Evolutionary conservation across 2,113 vertebrate species (phyloP).

Genomic region (Chaetops frenatus): DNA sequence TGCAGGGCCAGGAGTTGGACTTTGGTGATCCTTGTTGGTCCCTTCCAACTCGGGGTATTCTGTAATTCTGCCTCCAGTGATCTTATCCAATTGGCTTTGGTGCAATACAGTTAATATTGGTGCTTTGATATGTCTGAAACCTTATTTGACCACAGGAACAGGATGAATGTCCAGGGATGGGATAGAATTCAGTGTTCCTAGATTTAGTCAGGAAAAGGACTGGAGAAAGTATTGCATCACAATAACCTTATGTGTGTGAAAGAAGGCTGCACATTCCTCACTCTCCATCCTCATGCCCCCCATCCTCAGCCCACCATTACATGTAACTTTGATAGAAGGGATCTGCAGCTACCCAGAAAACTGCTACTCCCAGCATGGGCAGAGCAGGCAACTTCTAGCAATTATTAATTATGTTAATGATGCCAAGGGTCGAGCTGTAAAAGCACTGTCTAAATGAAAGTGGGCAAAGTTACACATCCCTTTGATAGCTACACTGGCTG

Average conservation of each 20-base stretch:
- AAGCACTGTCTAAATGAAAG: not conserved
- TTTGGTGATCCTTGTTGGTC: not conserved
- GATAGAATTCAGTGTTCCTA: not conserved
- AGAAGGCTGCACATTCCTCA: not conserved
- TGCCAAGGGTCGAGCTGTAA: not conserved
- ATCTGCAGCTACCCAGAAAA: not conserved
- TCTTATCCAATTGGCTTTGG: not conserved
- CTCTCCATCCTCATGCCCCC: not conserved
- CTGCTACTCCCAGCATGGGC: not conserved
- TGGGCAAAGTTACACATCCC: not conserved
- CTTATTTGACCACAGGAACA: not conserved
- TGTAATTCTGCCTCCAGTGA: not conserved
- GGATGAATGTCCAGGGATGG: not conserved
- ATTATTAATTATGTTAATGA: not conserved
- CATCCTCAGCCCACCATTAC: rapidly evolving
- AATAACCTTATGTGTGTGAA: not conserved
- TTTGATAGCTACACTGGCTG: not conserved
- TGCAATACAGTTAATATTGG: not conserved
- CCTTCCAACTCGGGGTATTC: not conserved
- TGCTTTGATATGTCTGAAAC: not conserved
- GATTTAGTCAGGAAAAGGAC: not conserved
- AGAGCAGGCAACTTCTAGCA: not conserved
- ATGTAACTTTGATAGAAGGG: not conserved
- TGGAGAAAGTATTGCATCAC: rapidly evolving
- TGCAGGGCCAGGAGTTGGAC: not conserved